Conservation (phyloP, 2,888 invertebrate genomes). For the Drosophila meridionalis region DNA sequence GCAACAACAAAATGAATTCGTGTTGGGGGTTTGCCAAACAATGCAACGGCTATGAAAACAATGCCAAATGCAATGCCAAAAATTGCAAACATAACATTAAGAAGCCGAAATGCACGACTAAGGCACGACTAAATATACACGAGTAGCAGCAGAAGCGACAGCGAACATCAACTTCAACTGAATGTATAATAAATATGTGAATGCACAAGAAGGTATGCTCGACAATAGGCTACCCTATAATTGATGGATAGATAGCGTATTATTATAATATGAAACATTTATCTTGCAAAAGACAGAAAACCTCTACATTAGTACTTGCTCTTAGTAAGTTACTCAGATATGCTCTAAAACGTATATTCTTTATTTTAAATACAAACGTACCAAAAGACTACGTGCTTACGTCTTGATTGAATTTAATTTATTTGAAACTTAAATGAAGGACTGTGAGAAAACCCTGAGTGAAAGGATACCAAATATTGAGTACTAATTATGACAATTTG, state of each 20-base stretch:
- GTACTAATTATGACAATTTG: background rate
- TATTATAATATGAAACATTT: too few relatives aligned
- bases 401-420: too few relatives aligned
- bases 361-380: too few relatives aligned
- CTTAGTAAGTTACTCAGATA: too few relatives aligned
- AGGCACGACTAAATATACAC: slow-evolving; percentile 50
- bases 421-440: too few relatives aligned
- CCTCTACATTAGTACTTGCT: too few relatives aligned
- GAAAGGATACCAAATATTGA: background rate
- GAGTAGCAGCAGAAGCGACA: slow-evolving; percentile 34
- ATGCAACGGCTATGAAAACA: slow-evolving; percentile 59
- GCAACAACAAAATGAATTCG: slow-evolving; percentile 27
- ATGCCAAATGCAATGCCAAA: slow-evolving; percentile 64
- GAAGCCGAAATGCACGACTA: slow-evolving; percentile 42
- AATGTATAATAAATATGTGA: slow-evolving; percentile 1
- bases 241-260: too few relatives aligned
- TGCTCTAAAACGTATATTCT: too few relatives aligned
- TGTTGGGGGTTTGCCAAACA: slow-evolving; percentile 51
- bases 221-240: slow-evolving; percentile 17
- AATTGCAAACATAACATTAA: slow-evolving; percentile 59
- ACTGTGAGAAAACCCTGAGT: too few relatives aligned
- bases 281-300: too few relatives aligned
- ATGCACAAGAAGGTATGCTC: background rate
- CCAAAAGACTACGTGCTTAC: too few relatives aligned
- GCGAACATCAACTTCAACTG: slow-evolving; percentile 24